These are phyloP conservation scores for Maconellicoccus hirsutus DNA, from an alignment of 1,140 invertebrate genomes.

Conservation along the genomic window DNA sequence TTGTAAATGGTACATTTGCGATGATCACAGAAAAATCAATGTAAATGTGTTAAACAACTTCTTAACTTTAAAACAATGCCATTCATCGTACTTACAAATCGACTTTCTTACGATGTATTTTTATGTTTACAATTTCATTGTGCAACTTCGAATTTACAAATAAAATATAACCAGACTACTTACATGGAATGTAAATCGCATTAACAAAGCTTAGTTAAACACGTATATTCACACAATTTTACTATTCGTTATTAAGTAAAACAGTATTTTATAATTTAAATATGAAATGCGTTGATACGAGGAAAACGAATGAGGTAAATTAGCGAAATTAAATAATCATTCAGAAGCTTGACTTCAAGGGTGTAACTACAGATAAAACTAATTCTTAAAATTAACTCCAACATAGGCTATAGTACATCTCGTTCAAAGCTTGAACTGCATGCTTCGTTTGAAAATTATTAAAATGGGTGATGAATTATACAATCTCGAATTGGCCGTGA, in stretches of 20 bases:
- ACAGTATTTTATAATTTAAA: neutral
- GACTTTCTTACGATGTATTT: neutral
- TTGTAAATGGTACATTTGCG: conserved; percentile 4
- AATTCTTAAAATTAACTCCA: neutral
- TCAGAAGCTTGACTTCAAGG: neutral
- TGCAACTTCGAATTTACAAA: neutral
- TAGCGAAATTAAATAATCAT: neutral
- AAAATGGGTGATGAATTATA: too few relatives aligned
- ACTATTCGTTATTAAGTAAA: conserved; percentile 12
- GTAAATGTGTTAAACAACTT: neutral
- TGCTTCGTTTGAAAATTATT: neutral
- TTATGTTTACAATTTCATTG: conserved; percentile 8
- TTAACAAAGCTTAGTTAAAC: neutral
- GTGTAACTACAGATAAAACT: neutral
- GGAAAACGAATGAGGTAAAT: conserved; percentile 10
- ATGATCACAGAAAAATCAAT: conserved; percentile 12
- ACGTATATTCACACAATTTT: neutral
- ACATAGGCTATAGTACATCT: conserved; percentile 6
- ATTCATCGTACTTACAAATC: neutral
- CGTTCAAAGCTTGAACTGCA: neutral
- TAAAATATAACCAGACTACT: neutral
- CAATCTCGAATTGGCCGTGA: too few relatives aligned
- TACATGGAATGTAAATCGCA: conserved; percentile 3
- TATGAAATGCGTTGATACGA: neutral
- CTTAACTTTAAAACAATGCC: conserved; percentile 1